Conservation (phyloP, 2,888 invertebrate species). For the Choristoneura rosaceana region DNA sequence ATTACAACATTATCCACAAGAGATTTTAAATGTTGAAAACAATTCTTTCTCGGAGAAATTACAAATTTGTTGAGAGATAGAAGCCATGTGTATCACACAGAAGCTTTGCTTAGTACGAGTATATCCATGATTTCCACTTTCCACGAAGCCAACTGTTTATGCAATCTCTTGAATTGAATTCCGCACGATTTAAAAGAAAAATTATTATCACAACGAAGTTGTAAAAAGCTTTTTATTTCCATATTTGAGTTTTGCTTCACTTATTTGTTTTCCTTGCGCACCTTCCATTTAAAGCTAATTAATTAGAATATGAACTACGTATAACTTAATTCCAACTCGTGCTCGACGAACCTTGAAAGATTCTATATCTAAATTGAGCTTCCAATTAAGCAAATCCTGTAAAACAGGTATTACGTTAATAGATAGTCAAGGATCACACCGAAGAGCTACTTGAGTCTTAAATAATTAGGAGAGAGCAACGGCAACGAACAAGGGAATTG, state of each 20-base stretch:
- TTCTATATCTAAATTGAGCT: slow-evolving; percentile 41
- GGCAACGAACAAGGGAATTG: slow-evolving; percentile 66
- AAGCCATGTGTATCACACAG: background rate
- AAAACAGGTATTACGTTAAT: slow-evolving; percentile 54
- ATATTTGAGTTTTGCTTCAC: background rate
- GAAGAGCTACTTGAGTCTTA: slow-evolving; percentile 67
- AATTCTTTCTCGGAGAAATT: background rate
- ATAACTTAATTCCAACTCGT: slow-evolving; percentile 27
- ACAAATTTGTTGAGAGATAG: background rate
- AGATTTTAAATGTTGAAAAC: background rate
- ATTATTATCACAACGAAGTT: background rate
- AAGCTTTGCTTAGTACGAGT: background rate
- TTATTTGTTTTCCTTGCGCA: background rate
- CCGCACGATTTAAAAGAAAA: background rate
- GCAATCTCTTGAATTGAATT: background rate
- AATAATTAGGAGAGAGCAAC: slow-evolving; percentile 67
- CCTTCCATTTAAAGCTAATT: background rate
- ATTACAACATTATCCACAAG: background rate
- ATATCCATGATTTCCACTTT: background rate
- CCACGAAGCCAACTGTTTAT: slow-evolving; percentile 4
- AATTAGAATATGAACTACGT: slow-evolving; percentile 12
- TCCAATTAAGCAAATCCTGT: slow-evolving; percentile 60
- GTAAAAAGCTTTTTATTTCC: background rate
- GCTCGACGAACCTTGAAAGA: slow-evolving; percentile 23
- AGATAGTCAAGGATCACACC: slow-evolving; percentile 65